Percentiles rank a stretch among this genome's conserved stretches.
Conservation (phyloP, 2,113 vertebrate genomes). For the Crotalus viridis region DNA sequence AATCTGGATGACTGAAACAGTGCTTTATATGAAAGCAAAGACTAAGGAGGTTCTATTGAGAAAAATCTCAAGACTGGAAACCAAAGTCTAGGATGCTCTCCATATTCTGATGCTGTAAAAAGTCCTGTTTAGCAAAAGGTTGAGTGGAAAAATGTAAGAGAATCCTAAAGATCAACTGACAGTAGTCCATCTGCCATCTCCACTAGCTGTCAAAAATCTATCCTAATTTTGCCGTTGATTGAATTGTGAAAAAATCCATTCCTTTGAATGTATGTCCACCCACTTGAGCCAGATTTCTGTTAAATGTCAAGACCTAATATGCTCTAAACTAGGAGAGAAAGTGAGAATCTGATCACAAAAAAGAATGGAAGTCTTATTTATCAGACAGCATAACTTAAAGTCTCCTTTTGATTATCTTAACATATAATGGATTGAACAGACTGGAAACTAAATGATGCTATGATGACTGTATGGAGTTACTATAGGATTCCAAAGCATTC, state of each 20-base stretch:
- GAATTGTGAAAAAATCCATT: neutral
- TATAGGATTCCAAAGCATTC: neutral
- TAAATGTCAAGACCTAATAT: neutral
- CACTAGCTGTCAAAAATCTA: neutral
- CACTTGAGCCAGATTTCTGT: neutral
- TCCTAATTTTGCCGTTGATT: neutral
- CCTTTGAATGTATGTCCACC: neutral
- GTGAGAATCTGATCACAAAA: neutral
- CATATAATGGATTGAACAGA: neutral
- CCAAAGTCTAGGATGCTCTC: neutral
- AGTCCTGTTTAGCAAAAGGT: neutral
- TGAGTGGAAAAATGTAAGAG: neutral
- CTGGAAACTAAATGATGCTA: neutral
- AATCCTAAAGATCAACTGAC: neutral
- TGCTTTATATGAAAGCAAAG: neutral
- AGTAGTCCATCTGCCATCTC: neutral
- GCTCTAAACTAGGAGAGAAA: neutral
- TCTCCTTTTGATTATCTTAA: neutral
- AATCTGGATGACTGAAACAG: neutral
- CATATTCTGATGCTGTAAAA: neutral
- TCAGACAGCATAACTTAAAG: neutral
- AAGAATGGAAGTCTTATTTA: neutral
- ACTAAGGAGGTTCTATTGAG: neutral
- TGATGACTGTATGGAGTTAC: neutral
- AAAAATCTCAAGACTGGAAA: neutral